phyloP scores from a whole-genome alignment of 1,140 invertebrate species.

The Eumaeus atala region DNA sequence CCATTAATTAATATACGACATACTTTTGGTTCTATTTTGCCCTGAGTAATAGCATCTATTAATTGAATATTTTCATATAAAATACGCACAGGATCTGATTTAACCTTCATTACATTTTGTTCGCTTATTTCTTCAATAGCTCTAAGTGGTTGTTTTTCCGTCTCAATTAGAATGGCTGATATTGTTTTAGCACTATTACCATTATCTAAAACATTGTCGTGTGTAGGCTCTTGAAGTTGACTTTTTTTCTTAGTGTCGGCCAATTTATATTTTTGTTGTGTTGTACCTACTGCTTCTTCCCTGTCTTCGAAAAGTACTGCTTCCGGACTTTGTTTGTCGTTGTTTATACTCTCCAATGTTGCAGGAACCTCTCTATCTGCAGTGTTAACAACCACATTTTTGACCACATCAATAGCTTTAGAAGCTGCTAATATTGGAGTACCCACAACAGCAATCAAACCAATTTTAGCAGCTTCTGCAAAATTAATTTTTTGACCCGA shows the following conservation, averaged over 20 bases:
- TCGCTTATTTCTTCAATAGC: conserved; percentile 68
- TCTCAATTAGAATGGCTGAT: conserved; percentile 54
- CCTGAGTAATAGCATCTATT: conserved; percentile 82
- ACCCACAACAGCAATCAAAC: conserved; percentile 81
- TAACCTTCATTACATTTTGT: conserved; percentile 55
- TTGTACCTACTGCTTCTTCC: too few relatives aligned
- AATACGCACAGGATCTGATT: conserved; percentile 37
- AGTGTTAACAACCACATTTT: conserved; percentile 35
- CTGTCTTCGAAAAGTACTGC: too few relatives aligned
- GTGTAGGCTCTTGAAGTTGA: background rate
- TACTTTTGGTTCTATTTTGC: conserved; percentile 82
- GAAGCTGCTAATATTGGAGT: conserved; percentile 80
- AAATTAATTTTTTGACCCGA: conserved; percentile 80
- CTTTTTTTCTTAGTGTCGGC: conserved; percentile 42
- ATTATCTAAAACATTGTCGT: background rate
- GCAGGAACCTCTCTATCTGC: too few relatives aligned
- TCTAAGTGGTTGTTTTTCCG: conserved; percentile 58
- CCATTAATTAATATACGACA: conserved; percentile 79
- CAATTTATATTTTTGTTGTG: too few relatives aligned
- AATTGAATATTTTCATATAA: conserved; percentile 72
- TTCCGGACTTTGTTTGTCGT: too few relatives aligned
- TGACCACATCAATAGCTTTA: conserved; percentile 69
- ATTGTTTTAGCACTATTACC: conserved; percentile 39
- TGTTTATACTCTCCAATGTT: too few relatives aligned
- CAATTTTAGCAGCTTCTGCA: conserved; percentile 83